Evolutionary conservation across 2,888 invertebrate genomes (phyloP).

Genomic region (Apodemia mormo): DNA sequence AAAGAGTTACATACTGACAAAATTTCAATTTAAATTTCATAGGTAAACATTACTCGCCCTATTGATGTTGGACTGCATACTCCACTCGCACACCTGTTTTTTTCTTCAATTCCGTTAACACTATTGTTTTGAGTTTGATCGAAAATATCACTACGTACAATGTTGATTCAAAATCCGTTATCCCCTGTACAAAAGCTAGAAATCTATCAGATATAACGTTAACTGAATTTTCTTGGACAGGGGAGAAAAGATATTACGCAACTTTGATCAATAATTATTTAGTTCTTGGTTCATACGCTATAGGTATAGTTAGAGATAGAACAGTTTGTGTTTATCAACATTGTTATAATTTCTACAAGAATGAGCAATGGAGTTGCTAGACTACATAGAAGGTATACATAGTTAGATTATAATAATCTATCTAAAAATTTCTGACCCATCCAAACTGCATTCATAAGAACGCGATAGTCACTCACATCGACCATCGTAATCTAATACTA

Average conservation of each 20-base stretch:
- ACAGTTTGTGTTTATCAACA: constrained; percentile 1
- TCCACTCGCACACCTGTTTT: constrained; percentile 64
- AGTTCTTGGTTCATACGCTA: not conserved
- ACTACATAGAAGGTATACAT: constrained; percentile 60
- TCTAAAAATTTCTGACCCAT: constrained; percentile 75
- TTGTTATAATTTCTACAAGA: constrained; percentile 34
- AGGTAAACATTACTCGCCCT: constrained; percentile 78
- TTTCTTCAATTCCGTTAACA: constrained; percentile 55
- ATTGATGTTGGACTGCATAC: constrained; percentile 64
- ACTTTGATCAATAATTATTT: not conserved
- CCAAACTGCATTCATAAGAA: constrained; percentile 60
- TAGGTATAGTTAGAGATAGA: not conserved
- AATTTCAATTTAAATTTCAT: constrained; percentile 63
- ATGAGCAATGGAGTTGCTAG: constrained; percentile 75
- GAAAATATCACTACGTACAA: constrained; percentile 29
- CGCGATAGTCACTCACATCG: constrained; percentile 50
- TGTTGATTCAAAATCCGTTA: constrained; percentile 37
- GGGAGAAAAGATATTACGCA: constrained; percentile 6
- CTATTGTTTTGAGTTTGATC: constrained; percentile 45
- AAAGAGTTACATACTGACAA: constrained; percentile 58
- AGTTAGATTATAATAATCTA: constrained; percentile 54
- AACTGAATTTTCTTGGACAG: constrained; percentile 6
- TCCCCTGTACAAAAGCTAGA: constrained; percentile 20
- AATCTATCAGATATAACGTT: not conserved
- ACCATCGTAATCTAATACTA: constrained; percentile 66